A percentile compares a stretch with the other conserved stretches of the same genome.
Evolutionary conservation across 2,888 invertebrate species (phyloP).

Genomic region (Cataglyphis albicans): DNA sequence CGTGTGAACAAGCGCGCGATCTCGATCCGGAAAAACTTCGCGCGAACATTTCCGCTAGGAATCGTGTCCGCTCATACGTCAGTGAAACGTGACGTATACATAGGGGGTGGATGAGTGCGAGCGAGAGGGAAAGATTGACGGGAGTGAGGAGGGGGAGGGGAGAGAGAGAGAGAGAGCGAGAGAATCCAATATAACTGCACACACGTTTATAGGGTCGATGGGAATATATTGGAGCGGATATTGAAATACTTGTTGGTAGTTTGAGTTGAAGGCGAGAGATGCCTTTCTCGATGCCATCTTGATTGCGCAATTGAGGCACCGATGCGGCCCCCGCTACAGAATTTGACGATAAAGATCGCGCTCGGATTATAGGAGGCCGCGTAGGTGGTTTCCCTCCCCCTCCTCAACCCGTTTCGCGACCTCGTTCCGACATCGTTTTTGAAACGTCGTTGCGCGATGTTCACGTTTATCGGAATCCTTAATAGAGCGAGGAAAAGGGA

Average conservation of each 20-base stretch:
- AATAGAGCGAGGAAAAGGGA: neutral
- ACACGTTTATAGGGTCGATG: slow-evolving; percentile 83
- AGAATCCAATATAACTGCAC: slow-evolving; percentile 84
- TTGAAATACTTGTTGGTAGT: slow-evolving; percentile 86
- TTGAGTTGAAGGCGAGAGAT: slow-evolving; percentile 84
- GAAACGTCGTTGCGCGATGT: neutral
- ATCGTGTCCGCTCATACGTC: slow-evolving; percentile 45
- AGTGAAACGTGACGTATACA: slow-evolving; percentile 1
- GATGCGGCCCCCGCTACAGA: slow-evolving; percentile 75
- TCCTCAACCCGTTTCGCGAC: neutral
- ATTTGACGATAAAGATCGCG: slow-evolving; percentile 82
- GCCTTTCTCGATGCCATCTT: slow-evolving; percentile 84
- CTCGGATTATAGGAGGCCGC: slow-evolving; percentile 74
- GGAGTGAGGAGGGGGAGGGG: neutral
- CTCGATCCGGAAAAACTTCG: neutral
- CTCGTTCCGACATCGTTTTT: neutral
- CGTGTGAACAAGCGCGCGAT: slow-evolving; percentile 5
- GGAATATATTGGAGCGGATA: slow-evolving; percentile 85
- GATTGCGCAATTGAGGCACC: slow-evolving; percentile 84
- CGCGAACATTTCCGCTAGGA: slow-evolving; percentile 11
- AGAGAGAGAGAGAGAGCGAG: slow-evolving; percentile 1
- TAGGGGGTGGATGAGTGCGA: neutral
- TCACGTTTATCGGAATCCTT: neutral
- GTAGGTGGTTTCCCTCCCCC: slow-evolving; percentile 57
- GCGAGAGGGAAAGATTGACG: slow-evolving; percentile 23